Percentiles rank a stretch among this genome's conserved stretches.
Evolutionary conservation across 2,888 invertebrate genomes (phyloP).

Genomic region (Drepanosiphum platanoidis): DNA sequence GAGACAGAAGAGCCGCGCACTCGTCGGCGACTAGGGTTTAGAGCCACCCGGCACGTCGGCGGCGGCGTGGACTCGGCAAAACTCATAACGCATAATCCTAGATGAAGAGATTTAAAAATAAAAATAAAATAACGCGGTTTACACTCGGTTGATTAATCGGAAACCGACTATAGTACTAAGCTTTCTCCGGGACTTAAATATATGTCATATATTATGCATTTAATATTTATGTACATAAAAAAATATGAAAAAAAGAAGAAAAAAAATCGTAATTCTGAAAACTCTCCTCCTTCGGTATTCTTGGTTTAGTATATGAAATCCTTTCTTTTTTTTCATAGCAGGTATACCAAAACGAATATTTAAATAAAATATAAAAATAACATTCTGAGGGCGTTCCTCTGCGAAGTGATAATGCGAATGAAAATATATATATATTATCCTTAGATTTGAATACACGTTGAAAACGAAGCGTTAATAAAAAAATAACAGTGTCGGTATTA

Average conservation of each 20-base stretch:
- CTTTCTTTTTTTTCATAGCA: background rate
- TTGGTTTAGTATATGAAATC: background rate
- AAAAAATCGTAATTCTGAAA: no score
- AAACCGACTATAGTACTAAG: background rate
- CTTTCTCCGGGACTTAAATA: background rate
- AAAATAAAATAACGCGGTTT: no score
- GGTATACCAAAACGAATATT: background rate
- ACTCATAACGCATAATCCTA: background rate
- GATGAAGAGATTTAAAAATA: conserved; percentile 12
- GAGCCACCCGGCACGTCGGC: no score
- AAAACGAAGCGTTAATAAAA: no score
- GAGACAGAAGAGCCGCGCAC: background rate
- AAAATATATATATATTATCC: no score
- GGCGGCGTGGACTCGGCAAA: background rate
- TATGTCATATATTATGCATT: background rate
- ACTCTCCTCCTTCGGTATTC: background rate
- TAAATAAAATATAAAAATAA: background rate
- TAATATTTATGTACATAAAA: background rate
- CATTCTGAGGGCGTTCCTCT: background rate
- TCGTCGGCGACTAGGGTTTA: background rate
- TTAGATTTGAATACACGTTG: background rate
- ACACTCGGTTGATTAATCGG: background rate
- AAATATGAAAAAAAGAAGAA: no score
- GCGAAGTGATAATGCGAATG: background rate
- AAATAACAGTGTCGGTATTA: no score